Conservation (phyloP, 2,888 invertebrate species). For the Drosophila limbata region DNA sequence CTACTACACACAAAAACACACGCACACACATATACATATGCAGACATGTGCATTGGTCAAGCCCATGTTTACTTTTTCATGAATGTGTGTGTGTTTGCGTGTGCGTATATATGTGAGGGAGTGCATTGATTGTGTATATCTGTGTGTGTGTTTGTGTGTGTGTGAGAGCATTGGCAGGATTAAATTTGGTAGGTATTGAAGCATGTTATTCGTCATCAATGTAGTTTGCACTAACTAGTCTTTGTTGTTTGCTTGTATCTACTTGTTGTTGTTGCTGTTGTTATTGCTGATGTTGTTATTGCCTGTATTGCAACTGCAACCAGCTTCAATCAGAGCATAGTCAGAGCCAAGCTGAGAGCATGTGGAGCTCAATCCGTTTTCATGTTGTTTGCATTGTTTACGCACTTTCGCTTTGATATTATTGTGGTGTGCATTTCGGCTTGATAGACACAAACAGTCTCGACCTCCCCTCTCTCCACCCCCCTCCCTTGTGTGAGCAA, state of each 20-base stretch:
- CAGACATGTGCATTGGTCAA: slow-evolving; percentile 43
- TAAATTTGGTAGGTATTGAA: slow-evolving; percentile 83
- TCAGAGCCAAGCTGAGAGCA: slow-evolving; percentile 12
- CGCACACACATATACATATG: slow-evolving; percentile 33
- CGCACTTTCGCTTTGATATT: slow-evolving; percentile 84
- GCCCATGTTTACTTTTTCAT: slow-evolving; percentile 50
- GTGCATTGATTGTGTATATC: slow-evolving; percentile 25
- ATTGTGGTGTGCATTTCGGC: slow-evolving; percentile 68
- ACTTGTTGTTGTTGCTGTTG: slow-evolving; percentile 16
- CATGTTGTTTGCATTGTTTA: slow-evolving; percentile 80
- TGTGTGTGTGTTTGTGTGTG: slow-evolving; percentile 10
- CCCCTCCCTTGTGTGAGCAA: slow-evolving; percentile 12
- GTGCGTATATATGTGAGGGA: slow-evolving; percentile 24
- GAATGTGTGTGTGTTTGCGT: slow-evolving; percentile 24
- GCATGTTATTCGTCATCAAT: slow-evolving; percentile 82
- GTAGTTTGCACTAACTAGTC: slow-evolving; percentile 77
- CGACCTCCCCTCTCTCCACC: not conserved
- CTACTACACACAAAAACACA: slow-evolving; percentile 35
- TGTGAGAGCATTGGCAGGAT: slow-evolving; percentile 68
- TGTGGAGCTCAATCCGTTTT: slow-evolving; percentile 41
- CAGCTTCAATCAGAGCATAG: slow-evolving; percentile 11
- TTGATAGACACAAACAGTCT: slow-evolving; percentile 32
- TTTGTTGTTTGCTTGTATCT: slow-evolving; percentile 27
- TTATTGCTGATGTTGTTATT: slow-evolving; percentile 21
- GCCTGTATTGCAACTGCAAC: slow-evolving; percentile 41